phyloP scores from a whole-genome alignment of 2,113 vertebrate genomes.

The Dasyurus viverrinus region DNA sequence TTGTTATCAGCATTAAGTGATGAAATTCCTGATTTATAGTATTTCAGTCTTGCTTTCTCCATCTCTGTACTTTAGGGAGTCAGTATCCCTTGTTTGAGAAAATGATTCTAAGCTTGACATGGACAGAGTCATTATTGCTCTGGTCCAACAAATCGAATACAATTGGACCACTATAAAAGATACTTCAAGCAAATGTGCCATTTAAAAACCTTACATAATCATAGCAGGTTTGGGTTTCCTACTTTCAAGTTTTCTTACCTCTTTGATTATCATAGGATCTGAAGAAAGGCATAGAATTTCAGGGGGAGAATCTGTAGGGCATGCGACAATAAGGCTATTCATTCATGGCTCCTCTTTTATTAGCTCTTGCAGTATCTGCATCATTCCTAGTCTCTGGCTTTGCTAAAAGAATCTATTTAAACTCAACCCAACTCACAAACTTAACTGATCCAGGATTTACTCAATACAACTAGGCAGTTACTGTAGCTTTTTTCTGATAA shows the following conservation, averaged over 20 bases:
- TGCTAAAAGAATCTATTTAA: constrained; percentile 86
- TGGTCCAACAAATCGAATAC: constrained; percentile 73
- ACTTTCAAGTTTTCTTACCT: constrained; percentile 81
- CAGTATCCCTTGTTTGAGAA: constrained; percentile 68
- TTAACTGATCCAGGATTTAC: constrained; percentile 79
- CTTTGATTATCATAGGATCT: constrained; percentile 84
- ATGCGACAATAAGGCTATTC: constrained; percentile 82
- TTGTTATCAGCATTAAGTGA: constrained; percentile 51
- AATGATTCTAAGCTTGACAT: constrained; percentile 67
- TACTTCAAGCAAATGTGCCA: constrained; percentile 78
- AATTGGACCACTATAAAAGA: constrained; percentile 77
- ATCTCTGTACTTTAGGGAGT: constrained; percentile 60
- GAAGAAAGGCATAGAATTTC: constrained; percentile 85
- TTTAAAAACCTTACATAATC: constrained; percentile 83
- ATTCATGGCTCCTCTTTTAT: constrained; percentile 83
- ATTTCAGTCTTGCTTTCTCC: constrained; percentile 70
- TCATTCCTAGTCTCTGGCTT: constrained; percentile 78
- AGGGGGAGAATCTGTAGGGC: constrained; percentile 72
- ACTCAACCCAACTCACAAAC: constrained; percentile 72
- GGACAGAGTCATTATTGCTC: constrained; percentile 75
- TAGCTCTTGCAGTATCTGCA: constrained; percentile 78
- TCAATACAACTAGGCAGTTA: constrained; percentile 67
- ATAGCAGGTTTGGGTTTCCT: constrained; percentile 84
- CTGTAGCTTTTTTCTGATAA: constrained; percentile 83
- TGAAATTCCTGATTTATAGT: constrained; percentile 60